Evolutionary conservation across 1,140 invertebrate species (phyloP).

Genomic region (Drosophila subpulchrella): DNA sequence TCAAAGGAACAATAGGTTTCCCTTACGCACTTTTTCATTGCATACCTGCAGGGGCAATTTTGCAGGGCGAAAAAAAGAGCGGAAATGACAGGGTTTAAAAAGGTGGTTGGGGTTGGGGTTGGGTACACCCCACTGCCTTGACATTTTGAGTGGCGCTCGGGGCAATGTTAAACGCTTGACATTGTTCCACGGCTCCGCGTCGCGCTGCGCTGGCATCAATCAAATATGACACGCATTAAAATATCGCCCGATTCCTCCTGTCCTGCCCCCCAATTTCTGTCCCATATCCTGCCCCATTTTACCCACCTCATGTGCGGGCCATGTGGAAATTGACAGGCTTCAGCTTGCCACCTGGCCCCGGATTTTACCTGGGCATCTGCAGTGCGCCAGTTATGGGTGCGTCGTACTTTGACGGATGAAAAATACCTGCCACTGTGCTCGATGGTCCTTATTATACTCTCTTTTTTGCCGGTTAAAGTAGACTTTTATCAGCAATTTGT

Average conservation of each 20-base stretch:
- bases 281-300: slow-evolving; percentile 6
- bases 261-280: neutral
- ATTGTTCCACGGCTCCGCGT: slow-evolving; percentile 56
- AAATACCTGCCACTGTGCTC: slow-evolving; percentile 27
- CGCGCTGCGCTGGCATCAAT: slow-evolving; percentile 63
- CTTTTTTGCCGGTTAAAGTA: neutral
- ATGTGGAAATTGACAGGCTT: slow-evolving; percentile 47
- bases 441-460: slow-evolving; percentile 32
- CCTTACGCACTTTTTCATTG: slow-evolving; percentile 71
- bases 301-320: slow-evolving; percentile 27
- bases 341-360: slow-evolving; percentile 25
- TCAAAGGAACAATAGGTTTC: slow-evolving; percentile 20
- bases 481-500: slow-evolving; percentile 3
- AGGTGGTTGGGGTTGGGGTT: neutral
- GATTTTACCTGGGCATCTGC: slow-evolving; percentile 33
- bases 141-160: slow-evolving; percentile 67
- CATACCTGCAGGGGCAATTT: slow-evolving; percentile 76
- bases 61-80: slow-evolving; percentile 28
- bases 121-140: slow-evolving; percentile 19
- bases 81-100: slow-evolving; percentile 14
- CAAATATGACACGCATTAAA: slow-evolving; percentile 83
- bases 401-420: slow-evolving; percentile 27
- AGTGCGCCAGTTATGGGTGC: slow-evolving; percentile 27
- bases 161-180: slow-evolving; percentile 77
- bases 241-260: slow-evolving; percentile 55